Conservation (phyloP, 1,140 invertebrate species). For the Drosophila tsacasi region DNA sequence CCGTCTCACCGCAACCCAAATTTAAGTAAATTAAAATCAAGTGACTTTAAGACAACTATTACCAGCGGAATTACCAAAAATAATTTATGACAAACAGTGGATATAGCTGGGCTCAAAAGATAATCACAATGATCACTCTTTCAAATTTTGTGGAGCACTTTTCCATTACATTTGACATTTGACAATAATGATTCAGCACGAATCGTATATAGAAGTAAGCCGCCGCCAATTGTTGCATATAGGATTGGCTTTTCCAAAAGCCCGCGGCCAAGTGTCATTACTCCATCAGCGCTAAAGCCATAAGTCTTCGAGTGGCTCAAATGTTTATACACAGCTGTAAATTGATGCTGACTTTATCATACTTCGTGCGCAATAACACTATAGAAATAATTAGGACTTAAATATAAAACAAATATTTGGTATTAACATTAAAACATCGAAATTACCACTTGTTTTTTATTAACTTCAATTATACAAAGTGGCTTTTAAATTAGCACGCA, state of each 20-base stretch:
- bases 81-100: conserved; percentile 17
- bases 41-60: not conserved
- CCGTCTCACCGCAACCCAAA: not conserved
- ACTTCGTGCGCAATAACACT: not conserved
- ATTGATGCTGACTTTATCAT: not conserved
- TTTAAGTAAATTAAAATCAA: conserved; percentile 7
- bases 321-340: conserved; percentile 17
- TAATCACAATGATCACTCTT: conserved; percentile 25
- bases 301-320: conserved; percentile 58
- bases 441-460: not conserved
- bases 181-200: conserved; percentile 61
- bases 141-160: conserved; percentile 30
- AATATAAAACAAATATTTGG: not conserved
- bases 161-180: conserved; percentile 54
- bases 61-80: conserved; percentile 22
- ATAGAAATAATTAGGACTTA: not conserved
- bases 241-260: conserved; percentile 65
- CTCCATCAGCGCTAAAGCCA: conserved; percentile 45
- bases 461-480: not conserved
- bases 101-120: conserved; percentile 4
- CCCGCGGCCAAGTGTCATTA: conserved; percentile 48
- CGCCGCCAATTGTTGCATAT: conserved; percentile 45
- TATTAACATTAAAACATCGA: too few relatives aligned
- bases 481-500: not conserved
- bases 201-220: conserved; percentile 41